Evolutionary conservation across 2,113 vertebrate species (phyloP), one percentile per base, ranked within the genome.

Genomic region (Coptodon bakossiorum): DNA sequence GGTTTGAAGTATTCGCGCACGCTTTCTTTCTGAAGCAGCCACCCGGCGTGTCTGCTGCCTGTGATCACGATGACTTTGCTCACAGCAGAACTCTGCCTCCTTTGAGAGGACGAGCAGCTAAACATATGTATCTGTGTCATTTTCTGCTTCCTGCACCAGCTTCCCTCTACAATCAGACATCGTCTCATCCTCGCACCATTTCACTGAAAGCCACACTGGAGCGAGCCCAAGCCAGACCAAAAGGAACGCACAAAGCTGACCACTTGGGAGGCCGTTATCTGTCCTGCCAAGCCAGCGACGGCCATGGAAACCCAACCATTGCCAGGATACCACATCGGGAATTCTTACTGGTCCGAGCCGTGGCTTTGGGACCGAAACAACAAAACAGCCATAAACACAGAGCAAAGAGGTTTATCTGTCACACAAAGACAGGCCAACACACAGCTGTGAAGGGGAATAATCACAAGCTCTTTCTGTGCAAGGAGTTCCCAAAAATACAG

Each of bases 51-150:
- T 79, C 53, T 85, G 43, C 50, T 31, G 45, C 38, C 63, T 82
- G 34, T 40, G 63, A 90, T 86, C 48, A 86, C 6, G 29, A 48
- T n/a, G 27, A 83, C 63, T 80, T 59, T 66, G 76, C 76, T 84
- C 52, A 38, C 38, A 82, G 78, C 83, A 80, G 52, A 80, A 81
- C 87, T 85, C n/a, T 73, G 61, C 52, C 13, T 87, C 81, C 80
- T 27, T 45, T 80, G 54, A 71, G 50, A 81, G 68, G 85, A 88
- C 56, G 31, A 86, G 84, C 59, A 54, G 68, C 87, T 92, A 87
- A 93, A 80, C 81, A 2, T 87, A 90, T 93, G 88, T 87, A 90
- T 94, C 85, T 91, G 89, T 94, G 88, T 91, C 91, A 92, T 36
- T 88, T 83, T 87, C 85, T 88, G 73, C 76, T 88, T 78, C 83